Base-by-base conservation (phyloP, 92 coral and sea anemone genomes). In the Desmophyllum pertusum region DNA sequence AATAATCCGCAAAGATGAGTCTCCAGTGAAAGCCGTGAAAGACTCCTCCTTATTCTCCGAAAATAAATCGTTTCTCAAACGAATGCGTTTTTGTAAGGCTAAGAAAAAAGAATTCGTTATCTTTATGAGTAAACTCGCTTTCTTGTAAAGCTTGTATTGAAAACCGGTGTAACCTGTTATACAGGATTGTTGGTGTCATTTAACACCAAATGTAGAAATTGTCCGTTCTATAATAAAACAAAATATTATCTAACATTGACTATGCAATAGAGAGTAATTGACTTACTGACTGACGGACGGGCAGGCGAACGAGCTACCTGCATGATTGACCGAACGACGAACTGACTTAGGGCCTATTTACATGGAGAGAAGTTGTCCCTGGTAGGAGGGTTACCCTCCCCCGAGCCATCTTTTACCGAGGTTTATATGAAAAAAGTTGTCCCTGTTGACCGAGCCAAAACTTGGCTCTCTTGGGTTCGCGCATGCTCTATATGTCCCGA, bases 111-210 rank as follows among this genome's bases (percentile, higher is more conserved):
- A 69, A 17, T 38, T 36, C 25, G 7, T 9, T 50, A 36, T 52
- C 30, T 3, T 75, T 53, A 19, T 10, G 39, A 33, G 43, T 75
- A 19, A 75, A 4, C 15, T 52, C 19, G 79, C 79, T 75, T 75
- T 75, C 43, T 33, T 75, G 65, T 50, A 53, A 75, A 75, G 79
- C 79, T 30, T 48, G 30, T 15, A 75, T 9, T 50, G 8, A 51
- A 15, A 19, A 48, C 30, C 43, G 50, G 5, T 31, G 15, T 50
- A 75, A 30, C 63, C 79, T 51, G 79, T 75, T 52, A 30, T 75
- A 75, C 79, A 73, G 79, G 45, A 31, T 23, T 37, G 19, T 9
- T 35, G 39, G 50, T 25, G 35, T 17, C 18, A 72, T 72, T 72
- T 21, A 75, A 23, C 45, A 50, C 4, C 31, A 74, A 75, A 75